Conservation (phyloP, 2,797 vertebrate genomes). For the Centropyge bicolor region DNA sequence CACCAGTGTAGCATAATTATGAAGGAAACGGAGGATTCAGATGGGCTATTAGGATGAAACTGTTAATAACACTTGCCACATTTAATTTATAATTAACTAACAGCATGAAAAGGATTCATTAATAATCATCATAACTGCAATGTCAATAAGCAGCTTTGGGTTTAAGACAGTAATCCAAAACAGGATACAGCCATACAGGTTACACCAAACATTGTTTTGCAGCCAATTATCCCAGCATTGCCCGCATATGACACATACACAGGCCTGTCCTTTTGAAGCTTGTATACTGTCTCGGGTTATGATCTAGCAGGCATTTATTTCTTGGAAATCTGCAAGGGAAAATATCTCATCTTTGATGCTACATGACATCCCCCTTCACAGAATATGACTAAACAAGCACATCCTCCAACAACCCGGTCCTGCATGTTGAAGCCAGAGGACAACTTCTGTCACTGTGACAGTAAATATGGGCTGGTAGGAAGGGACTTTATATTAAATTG, state of each 20-base stretch:
- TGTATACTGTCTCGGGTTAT: constrained; percentile 72
- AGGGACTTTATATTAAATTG: constrained; percentile 20
- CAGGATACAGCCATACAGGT: constrained; percentile 32
- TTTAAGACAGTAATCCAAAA: constrained; percentile 36
- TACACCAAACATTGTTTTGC: constrained; percentile 59
- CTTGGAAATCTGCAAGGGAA: constrained; percentile 69
- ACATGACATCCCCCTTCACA: constrained; percentile 74
- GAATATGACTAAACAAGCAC: constrained; percentile 74
- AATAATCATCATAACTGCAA: constrained; percentile 24
- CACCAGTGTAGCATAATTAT: constrained; percentile 44
- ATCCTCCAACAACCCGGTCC: constrained; percentile 47
- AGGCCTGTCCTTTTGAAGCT: constrained; percentile 70
- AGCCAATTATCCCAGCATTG: constrained; percentile 67
- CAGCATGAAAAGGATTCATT: constrained; percentile 41
- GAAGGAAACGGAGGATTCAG: constrained; percentile 37
- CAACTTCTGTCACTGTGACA: constrained; percentile 62
- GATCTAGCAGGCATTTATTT: constrained; percentile 77
- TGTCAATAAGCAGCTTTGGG: constrained; percentile 20
- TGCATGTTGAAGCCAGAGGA: constrained; percentile 53
- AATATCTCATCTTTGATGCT: constrained; percentile 73
- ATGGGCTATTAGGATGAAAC: constrained; percentile 46
- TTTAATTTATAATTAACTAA: constrained; percentile 41
- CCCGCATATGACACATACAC: constrained; percentile 60
- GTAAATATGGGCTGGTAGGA: constrained; percentile 52
- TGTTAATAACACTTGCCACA: constrained; percentile 30